Conservation (phyloP, 1,140 invertebrate species). For the Drosophila nigrodunni region DNA sequence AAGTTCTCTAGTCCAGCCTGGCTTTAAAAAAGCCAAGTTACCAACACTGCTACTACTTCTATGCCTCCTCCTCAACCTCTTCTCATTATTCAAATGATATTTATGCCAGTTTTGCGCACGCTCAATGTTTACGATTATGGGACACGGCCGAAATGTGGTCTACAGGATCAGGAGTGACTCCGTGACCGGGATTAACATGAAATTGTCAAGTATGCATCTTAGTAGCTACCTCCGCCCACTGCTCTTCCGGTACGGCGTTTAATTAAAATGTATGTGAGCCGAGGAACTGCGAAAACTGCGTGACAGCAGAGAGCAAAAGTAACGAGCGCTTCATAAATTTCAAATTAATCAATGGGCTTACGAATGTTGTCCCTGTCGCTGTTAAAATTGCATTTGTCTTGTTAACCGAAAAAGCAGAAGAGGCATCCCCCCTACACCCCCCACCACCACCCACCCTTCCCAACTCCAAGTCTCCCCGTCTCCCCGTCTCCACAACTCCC, state of each 20-base stretch:
- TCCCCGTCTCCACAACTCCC: background rate
- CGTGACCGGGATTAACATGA: constrained; percentile 75
- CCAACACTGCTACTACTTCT: background rate
- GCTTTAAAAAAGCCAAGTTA: background rate
- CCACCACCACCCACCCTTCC: too few species aligned
- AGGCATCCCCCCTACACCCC: background rate
- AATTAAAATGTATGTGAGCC: constrained; percentile 80
- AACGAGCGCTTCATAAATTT: constrained; percentile 79
- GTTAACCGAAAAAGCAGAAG: constrained; percentile 19
- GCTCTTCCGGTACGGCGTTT: constrained; percentile 61
- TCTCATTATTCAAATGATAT: constrained; percentile 62
- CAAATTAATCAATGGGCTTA: constrained; percentile 83
- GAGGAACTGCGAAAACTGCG: constrained; percentile 25
- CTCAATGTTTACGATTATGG: constrained; percentile 77
- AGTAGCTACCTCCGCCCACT: background rate
- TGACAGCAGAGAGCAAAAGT: constrained; percentile 54
- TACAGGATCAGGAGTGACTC: constrained; percentile 42
- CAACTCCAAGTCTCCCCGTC: too few species aligned
- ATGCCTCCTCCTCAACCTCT: background rate
- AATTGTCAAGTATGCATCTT: constrained; percentile 74
- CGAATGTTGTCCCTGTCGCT: constrained; percentile 48
- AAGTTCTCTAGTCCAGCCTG: background rate
- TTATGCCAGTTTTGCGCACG: constrained; percentile 56
- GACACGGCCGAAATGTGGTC: constrained; percentile 23
- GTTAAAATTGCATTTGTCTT: constrained; percentile 52